Evolutionary conservation across 2,888 invertebrate genomes (phyloP).

Genomic region (Eucriotettix oculatus): DNA sequence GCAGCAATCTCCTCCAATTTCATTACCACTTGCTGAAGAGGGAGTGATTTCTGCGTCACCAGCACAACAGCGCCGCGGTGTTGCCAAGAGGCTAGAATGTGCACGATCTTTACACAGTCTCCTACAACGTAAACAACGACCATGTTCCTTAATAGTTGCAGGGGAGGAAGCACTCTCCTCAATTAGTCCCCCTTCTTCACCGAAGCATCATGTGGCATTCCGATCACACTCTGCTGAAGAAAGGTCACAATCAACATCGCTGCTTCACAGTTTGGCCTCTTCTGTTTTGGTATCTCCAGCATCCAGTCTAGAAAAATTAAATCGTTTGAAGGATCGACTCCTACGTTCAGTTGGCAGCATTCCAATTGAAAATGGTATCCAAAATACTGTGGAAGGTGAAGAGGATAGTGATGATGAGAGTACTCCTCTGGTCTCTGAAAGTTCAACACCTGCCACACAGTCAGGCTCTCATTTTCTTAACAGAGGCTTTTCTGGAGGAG

Average conservation of each 20-base stretch:
- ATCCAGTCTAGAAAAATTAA: conserved; percentile 21
- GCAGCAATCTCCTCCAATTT: conserved; percentile 28
- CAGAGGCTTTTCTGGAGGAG: conserved; percentile 7
- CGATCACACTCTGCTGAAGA: background rate
- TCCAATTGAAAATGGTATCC: conserved; percentile 12
- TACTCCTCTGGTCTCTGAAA: conserved; percentile 43
- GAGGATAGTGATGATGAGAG: conserved; percentile 45
- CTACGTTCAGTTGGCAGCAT: conserved; percentile 21
- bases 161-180: no score
- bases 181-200: background rate
- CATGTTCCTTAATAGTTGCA: no score
- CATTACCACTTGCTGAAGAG: no score
- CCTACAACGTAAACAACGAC: no score
- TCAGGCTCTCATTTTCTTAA: conserved; percentile 1
- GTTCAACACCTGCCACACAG: conserved; percentile 22
- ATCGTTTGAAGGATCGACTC: conserved; percentile 24
- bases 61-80: no score
- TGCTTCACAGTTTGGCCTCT: conserved; percentile 18
- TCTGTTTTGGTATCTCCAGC: conserved; percentile 13
- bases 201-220: background rate
- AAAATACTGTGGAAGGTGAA: conserved; percentile 4
- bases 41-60: no score
- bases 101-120: no score
- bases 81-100: no score
- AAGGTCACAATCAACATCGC: background rate